These are phyloP conservation scores for Drosophila burlai DNA, from an alignment of 1,140 invertebrate genomes.

Conservation along the genomic window DNA sequence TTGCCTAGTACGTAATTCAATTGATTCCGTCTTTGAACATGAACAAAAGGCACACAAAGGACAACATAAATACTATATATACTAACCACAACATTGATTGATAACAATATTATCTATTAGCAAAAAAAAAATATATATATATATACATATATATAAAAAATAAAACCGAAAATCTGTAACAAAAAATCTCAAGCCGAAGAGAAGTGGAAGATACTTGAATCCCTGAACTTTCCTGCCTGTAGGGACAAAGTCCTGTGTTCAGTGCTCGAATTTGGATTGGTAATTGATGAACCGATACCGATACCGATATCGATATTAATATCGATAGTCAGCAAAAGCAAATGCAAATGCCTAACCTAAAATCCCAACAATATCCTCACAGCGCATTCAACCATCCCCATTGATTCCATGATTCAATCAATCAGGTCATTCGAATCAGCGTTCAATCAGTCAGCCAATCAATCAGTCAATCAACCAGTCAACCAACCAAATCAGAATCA, in stretches of 20 bases:
- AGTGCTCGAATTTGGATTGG: conserved; percentile 51
- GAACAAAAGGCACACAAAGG: background rate
- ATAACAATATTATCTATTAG: conserved; percentile 44
- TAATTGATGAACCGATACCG: conserved; percentile 34
- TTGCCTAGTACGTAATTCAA: conserved; percentile 43
- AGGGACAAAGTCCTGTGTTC: conserved; percentile 56
- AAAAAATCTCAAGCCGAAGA: conserved; percentile 36
- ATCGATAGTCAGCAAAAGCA: conserved; percentile 18
- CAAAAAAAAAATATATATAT: background rate
- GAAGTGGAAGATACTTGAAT: conserved; percentile 47
- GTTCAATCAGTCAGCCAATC: conserved; percentile 17
- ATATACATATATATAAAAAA: background rate
- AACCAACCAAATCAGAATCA: conserved; percentile 47
- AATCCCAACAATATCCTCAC: conserved; percentile 38
- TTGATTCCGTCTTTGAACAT: conserved; percentile 39
- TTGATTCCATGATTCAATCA: conserved; percentile 55
- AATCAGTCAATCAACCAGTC: conserved; percentile 20
- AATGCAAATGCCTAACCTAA: background rate
- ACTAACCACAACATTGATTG: conserved; percentile 26
- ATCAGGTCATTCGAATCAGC: conserved; percentile 31
- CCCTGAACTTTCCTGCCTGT: conserved; percentile 36
- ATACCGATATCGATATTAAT: conserved; percentile 10
- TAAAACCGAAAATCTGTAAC: conserved; percentile 17
- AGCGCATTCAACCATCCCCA: conserved; percentile 50
- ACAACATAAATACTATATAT: conserved; percentile 12